phyloP scores from a whole-genome alignment of 2,888 invertebrate species.

The Eurois occulta region DNA sequence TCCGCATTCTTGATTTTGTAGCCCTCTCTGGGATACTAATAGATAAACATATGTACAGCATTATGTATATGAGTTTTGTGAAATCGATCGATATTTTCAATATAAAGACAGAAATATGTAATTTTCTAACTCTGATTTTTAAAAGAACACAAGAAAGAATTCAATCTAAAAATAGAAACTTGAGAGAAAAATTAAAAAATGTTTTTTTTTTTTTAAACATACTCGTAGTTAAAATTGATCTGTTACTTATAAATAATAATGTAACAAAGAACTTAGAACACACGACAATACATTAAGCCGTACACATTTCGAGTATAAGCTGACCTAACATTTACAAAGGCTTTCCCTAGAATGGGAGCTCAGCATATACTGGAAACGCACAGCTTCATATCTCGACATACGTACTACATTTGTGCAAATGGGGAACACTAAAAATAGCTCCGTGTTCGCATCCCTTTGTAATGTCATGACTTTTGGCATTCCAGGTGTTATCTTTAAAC shows the following conservation, averaged over 20 bases:
- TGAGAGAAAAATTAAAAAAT: no score
- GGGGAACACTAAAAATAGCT: constrained; percentile 54
- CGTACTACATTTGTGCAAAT: constrained; percentile 37
- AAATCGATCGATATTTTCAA: not conserved
- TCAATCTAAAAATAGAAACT: not conserved
- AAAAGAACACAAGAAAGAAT: not conserved
- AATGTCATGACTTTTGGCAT: constrained; percentile 51
- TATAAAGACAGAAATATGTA: not conserved
- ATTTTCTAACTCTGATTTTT: not conserved
- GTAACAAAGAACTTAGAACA: not conserved
- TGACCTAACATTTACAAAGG: not conserved
- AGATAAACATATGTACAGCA: constrained; percentile 23
- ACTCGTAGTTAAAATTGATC: not conserved
- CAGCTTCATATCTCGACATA: not conserved
- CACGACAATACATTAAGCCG: not conserved
- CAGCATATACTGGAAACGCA: not conserved
- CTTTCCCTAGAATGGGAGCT: not conserved
- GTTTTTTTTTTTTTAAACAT: no score
- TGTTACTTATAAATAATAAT: not conserved
- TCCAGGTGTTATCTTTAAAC: constrained; percentile 37
- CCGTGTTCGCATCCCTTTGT: constrained; percentile 29
- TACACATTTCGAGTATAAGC: not conserved
- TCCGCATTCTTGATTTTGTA: constrained; percentile 59
- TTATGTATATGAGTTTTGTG: constrained; percentile 15
- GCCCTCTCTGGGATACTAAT: constrained; percentile 42